These are phyloP conservation scores for Ceuthmochares aereus DNA, from an alignment of 2,113 vertebrate species.

Conservation along the genomic window DNA sequence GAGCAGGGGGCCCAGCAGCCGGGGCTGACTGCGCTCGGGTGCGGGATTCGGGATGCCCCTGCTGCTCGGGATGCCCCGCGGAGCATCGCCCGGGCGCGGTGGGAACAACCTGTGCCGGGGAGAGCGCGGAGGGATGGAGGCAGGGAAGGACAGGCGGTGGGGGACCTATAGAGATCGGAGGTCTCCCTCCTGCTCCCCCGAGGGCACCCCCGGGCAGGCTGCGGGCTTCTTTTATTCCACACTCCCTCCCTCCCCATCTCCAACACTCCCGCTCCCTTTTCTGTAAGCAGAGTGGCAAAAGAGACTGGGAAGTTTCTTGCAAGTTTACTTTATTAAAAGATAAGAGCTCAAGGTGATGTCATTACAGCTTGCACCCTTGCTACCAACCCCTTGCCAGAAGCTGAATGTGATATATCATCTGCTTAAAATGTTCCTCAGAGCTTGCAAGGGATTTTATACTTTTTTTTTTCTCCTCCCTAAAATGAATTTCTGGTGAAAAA, in stretches of 20 bases:
- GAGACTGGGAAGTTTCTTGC: background rate
- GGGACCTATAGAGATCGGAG: background rate
- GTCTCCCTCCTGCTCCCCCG: background rate
- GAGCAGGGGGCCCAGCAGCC: background rate
- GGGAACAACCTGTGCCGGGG: too few relatives aligned
- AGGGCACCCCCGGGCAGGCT: background rate
- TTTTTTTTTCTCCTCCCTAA: fast-evolving
- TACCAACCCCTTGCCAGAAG: background rate
- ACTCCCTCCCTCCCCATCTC: too few relatives aligned
- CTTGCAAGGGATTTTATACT: background rate
- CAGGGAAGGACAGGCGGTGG: background rate
- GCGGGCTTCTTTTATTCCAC: background rate
- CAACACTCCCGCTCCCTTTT: background rate
- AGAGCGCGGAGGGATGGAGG: background rate
- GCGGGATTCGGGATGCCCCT: too few relatives aligned
- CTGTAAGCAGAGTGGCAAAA: background rate
- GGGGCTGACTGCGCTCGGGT: background rate
- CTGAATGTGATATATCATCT: background rate
- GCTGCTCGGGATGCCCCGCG: background rate
- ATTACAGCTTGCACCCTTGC: background rate
- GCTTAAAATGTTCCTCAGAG: background rate
- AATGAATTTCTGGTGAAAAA: background rate
- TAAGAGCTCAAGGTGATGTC: background rate
- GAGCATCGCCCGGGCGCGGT: background rate
- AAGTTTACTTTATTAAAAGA: background rate